Evolutionary conservation across 2,113 vertebrate genomes (phyloP).

Genomic region (Siniperca knerii): DNA sequence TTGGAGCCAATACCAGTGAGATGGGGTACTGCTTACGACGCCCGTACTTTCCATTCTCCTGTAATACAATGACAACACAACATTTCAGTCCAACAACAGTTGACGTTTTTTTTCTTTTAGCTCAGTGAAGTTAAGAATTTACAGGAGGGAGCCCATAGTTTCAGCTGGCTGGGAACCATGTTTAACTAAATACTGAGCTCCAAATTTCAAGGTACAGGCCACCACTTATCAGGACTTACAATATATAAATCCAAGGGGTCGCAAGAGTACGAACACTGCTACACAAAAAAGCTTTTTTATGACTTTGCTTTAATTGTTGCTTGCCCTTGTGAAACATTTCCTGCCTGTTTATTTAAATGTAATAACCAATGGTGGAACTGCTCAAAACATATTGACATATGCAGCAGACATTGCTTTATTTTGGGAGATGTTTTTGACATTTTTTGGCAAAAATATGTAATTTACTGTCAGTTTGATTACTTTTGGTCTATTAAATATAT

Average conservation of each 20-base stretch:
- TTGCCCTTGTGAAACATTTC: neutral
- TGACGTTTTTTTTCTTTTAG: neutral
- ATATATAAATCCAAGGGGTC: neutral
- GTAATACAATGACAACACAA: neutral
- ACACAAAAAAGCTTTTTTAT: neutral
- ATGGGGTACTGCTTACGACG: slow-evolving; percentile 97
- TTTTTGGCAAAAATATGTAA: too few relatives aligned
- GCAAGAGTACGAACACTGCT: neutral
- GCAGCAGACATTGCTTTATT: too few relatives aligned
- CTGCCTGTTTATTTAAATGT: neutral
- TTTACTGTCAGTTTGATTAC: too few relatives aligned
- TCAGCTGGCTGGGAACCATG: neutral
- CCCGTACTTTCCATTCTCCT: slow-evolving; percentile 96
- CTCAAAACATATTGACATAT: too few relatives aligned
- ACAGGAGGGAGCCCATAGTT: neutral
- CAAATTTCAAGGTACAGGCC: neutral
- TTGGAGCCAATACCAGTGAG: slow-evolving; percentile 95
- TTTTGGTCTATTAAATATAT: too few relatives aligned
- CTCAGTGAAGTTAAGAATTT: neutral
- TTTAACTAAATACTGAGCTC: neutral
- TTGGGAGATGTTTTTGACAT: too few relatives aligned
- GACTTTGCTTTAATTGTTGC: neutral
- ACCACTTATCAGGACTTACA: neutral
- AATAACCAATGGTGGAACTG: too few relatives aligned
- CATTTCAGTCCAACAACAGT: neutral